Conservation (phyloP, 1,140 invertebrate genomes). For the Octopus sinensis region DNA sequence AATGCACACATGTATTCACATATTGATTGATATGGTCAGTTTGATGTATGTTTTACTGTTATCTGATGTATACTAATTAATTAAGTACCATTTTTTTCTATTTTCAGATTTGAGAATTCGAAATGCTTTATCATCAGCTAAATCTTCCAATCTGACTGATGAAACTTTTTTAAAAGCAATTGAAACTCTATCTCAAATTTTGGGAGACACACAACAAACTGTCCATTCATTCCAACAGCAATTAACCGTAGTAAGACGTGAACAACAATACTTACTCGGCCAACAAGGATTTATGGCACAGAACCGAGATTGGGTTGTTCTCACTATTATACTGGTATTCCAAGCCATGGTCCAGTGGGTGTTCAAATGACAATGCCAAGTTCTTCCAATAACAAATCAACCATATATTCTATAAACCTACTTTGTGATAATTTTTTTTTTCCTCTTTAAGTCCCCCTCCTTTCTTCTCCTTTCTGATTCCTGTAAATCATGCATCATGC, state of each 20-base stretch:
- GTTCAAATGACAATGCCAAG: slow-evolving; percentile 27
- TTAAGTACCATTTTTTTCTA: neutral
- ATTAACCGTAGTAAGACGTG: slow-evolving; percentile 20
- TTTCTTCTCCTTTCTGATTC: too few species aligned
- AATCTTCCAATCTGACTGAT: slow-evolving; percentile 29
- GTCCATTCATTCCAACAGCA: slow-evolving; percentile 37
- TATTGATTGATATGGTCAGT: neutral
- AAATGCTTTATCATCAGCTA: slow-evolving; percentile 23
- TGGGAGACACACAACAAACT: slow-evolving; percentile 34
- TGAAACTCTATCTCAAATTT: slow-evolving; percentile 38
- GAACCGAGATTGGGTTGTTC: slow-evolving; percentile 38
- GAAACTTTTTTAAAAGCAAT: slow-evolving; percentile 31
- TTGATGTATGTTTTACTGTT: neutral
- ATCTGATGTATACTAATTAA: neutral
- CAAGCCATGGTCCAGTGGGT: slow-evolving; percentile 47
- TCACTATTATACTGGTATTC: slow-evolving; percentile 40
- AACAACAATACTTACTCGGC: neutral
- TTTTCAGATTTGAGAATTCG: slow-evolving; percentile 28
- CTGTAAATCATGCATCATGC: neutral
- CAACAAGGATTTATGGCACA: slow-evolving; percentile 11
- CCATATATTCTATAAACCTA: neutral
- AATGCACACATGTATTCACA: neutral
- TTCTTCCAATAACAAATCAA: neutral
- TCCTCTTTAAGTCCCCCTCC: neutral
- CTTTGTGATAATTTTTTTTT: neutral